Conservation (phyloP, 2,888 invertebrate species). For the Pyrgus malvae region DNA sequence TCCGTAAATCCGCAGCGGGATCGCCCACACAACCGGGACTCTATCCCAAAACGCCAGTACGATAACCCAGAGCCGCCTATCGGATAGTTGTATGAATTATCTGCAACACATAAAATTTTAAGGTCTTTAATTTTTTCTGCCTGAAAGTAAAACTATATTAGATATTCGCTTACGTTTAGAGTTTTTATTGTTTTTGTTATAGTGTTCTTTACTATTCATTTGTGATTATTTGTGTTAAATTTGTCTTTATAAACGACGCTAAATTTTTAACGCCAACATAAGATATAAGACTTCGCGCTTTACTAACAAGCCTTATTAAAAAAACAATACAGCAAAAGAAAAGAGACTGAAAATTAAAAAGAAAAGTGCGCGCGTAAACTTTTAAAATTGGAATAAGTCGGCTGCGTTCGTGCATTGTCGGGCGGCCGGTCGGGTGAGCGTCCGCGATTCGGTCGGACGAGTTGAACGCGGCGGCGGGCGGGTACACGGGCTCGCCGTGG, state of each 20-base stretch:
- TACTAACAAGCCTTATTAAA: background rate
- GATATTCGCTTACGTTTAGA: conserved; percentile 29
- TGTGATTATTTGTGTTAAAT: background rate
- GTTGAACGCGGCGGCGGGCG: conserved; percentile 86
- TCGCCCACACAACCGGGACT: conserved; percentile 79
- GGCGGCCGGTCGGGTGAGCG: conserved; percentile 62
- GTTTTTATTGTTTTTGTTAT: conserved; percentile 2
- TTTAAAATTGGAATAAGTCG: conserved; percentile 46
- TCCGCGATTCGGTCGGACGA: conserved; percentile 90
- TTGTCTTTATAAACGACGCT: background rate
- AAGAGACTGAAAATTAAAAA: background rate
- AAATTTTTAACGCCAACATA: background rate
- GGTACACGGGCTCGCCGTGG: conserved; percentile 91
- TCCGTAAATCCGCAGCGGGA: conserved; percentile 81
- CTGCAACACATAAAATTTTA: conserved; percentile 8
- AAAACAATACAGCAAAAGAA: background rate
- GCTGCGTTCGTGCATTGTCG: conserved; percentile 64
- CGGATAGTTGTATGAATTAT: conserved; percentile 44
- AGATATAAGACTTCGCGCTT: background rate
- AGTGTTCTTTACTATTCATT: background rate
- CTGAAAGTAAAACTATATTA: background rate
- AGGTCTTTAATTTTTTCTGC: conserved; percentile 16
- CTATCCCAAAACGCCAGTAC: conserved; percentile 75
- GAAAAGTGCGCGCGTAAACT: conserved; percentile 35
- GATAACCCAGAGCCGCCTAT: conserved; percentile 74